A percentile compares a stretch with the other conserved stretches of the same genome.
Conservation (phyloP, 2,797 vertebrate genomes). For the Gallinago stenura region DNA sequence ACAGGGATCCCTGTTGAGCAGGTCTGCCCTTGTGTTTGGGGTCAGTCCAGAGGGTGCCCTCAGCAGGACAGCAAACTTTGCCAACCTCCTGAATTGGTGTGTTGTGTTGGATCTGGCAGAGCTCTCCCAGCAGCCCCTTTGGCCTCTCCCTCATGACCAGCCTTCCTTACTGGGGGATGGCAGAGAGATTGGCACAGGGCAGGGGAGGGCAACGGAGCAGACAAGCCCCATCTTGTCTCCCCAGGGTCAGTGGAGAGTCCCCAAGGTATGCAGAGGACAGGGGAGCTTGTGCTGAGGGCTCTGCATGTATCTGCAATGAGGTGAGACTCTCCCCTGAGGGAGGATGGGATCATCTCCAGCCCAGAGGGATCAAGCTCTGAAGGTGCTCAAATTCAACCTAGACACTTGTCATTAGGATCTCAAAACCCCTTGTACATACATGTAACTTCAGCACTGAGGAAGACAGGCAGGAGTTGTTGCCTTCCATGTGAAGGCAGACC, state of each 20-base stretch:
- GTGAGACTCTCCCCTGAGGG: neutral
- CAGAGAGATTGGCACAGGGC: neutral
- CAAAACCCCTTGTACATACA: neutral
- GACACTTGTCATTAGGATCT: neutral
- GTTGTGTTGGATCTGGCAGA: neutral
- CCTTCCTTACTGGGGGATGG: neutral
- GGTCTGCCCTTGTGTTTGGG: neutral
- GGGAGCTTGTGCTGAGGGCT: neutral
- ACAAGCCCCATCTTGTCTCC: fast-evolving
- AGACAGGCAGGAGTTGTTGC: neutral
- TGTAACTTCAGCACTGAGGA: neutral
- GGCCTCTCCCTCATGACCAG: neutral
- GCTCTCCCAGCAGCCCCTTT: neutral
- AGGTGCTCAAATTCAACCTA: neutral
- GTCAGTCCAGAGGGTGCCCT: neutral
- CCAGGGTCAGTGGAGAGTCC: neutral
- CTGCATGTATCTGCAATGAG: fast-evolving
- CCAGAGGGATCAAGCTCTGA: neutral
- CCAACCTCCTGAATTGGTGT: neutral
- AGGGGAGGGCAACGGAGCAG: neutral
- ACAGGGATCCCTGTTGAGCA: neutral
- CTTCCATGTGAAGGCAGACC: neutral
- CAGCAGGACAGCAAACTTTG: neutral
- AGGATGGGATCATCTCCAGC: neutral
- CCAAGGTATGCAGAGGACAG: fast-evolving